These are phyloP conservation scores for Peromyscus polionotus DNA, from an alignment of 2,113 vertebrate genomes.

Conservation along the genomic window DNA sequence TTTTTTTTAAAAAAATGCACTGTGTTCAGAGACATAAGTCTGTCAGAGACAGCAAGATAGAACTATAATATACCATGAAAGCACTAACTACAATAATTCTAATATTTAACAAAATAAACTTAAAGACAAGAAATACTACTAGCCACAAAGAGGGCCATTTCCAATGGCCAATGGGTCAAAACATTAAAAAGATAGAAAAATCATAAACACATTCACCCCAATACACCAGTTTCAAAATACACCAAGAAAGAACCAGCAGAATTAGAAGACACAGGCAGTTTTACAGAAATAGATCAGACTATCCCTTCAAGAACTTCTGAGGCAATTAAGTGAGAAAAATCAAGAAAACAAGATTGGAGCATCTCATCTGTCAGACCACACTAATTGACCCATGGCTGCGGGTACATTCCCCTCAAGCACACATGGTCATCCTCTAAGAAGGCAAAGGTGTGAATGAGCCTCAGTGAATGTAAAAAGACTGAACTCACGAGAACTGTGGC, in stretches of 20 bases:
- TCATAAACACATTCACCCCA: not conserved
- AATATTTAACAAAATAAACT: not conserved
- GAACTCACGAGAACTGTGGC: not conserved
- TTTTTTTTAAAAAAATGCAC: not conserved
- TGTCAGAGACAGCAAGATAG: not conserved
- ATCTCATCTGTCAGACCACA: rapidly evolving
- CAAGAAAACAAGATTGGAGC: not conserved
- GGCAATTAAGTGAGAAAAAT: not conserved
- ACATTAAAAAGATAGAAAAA: not conserved
- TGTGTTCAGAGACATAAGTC: not conserved
- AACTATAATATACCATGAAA: not conserved
- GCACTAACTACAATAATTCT: not conserved
- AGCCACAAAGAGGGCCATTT: not conserved
- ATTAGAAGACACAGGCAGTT: not conserved
- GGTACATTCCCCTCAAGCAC: too few relatives aligned
- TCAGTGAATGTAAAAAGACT: not conserved
- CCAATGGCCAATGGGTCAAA: not conserved
- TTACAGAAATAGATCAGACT: not conserved
- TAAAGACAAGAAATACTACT: not conserved
- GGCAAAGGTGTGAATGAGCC: not conserved
- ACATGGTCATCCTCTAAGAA: not conserved
- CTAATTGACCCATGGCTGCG: not conserved
- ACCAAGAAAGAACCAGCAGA: not conserved
- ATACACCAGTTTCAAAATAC: not conserved
- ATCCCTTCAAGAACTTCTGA: too few relatives aligned